A percentile compares a stretch with the other conserved stretches of the same genome.
Conservation (phyloP, 2,113 vertebrate species). For the Leucosticte australis region DNA sequence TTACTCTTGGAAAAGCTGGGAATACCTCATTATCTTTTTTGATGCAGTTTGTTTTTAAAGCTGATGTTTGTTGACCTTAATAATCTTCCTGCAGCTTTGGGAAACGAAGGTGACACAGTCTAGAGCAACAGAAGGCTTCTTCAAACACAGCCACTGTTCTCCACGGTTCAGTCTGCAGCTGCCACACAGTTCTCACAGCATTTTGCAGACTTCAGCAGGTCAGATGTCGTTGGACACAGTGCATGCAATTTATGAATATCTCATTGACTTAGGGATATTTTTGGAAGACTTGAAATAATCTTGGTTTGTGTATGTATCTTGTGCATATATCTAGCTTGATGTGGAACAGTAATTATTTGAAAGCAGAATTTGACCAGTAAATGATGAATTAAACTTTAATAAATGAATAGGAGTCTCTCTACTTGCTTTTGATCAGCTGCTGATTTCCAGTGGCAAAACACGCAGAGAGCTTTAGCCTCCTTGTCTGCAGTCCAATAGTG, state of each 20-base stretch:
- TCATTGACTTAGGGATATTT: background rate
- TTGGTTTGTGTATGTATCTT: background rate
- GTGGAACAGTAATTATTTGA: background rate
- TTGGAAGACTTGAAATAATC: background rate
- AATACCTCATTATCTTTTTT: background rate
- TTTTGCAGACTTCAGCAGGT: slow-evolving; percentile 80
- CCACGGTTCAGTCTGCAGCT: slow-evolving; percentile 84
- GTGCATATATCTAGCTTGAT: background rate
- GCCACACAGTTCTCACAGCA: slow-evolving; percentile 73
- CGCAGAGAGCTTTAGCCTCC: background rate
- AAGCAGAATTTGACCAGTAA: background rate
- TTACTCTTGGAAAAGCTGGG: background rate
- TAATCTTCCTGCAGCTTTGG: slow-evolving; percentile 83
- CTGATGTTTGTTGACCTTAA: background rate
- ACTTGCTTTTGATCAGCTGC: background rate
- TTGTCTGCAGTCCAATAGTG: background rate
- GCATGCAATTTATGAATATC: background rate
- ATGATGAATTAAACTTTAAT: background rate
- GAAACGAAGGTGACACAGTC: slow-evolving; percentile 93
- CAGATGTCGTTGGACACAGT: background rate
- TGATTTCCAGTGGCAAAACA: background rate
- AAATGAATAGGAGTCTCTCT: background rate
- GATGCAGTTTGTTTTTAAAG: background rate
- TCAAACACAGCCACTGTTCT: slow-evolving; percentile 71
- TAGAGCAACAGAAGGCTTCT: slow-evolving; percentile 91